Evolutionary conservation across 1,140 invertebrate species (phyloP).

Genomic region (Drosophila subpulchrella): DNA sequence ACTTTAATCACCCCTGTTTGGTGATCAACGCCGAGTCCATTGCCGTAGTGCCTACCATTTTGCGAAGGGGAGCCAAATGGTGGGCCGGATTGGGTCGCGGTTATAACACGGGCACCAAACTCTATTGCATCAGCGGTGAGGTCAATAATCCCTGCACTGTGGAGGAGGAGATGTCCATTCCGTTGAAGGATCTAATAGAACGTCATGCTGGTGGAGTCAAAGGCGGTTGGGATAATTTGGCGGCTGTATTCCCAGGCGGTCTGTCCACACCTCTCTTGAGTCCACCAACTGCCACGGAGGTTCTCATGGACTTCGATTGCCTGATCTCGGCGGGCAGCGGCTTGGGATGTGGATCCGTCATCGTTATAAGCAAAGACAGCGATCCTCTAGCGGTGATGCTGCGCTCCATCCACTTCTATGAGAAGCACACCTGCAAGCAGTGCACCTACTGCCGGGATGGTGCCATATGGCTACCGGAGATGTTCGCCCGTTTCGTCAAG

Average conservation of each 20-base stretch:
- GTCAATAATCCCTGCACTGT: constrained; percentile 99
- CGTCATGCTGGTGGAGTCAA: constrained; percentile 97
- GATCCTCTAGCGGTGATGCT: constrained; percentile 98
- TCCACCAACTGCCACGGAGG: constrained; percentile 95
- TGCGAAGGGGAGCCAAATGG: constrained; percentile 96
- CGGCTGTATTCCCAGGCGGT: constrained; percentile 98
- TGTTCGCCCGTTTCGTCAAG: constrained; percentile 88
- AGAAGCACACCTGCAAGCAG: constrained; percentile 99
- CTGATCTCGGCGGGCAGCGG: constrained; percentile 95
- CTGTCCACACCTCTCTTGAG: constrained; percentile 98
- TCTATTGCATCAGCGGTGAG: constrained; percentile 99
- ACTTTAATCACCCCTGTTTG: constrained; percentile 98
- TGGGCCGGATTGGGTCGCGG: constrained; percentile 96
- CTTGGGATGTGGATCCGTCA: constrained; percentile 98
- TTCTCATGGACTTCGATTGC: constrained; percentile 98
- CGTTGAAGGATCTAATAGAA: constrained; percentile 97
- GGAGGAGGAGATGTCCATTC: constrained; percentile 99
- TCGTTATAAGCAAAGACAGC: constrained; percentile 98
- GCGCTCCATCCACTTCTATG: constrained; percentile 97
- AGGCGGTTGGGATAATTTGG: constrained; percentile 99
- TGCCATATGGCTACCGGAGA: constrained; percentile 98
- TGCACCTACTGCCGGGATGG: constrained; percentile 99
- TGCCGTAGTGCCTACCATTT: constrained; percentile 97
- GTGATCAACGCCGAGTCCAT: constrained; percentile 99
- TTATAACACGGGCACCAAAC: constrained; percentile 97